Base-by-base conservation (phyloP, 2,888 invertebrate species). In the Deilephila porcellus region DNA sequence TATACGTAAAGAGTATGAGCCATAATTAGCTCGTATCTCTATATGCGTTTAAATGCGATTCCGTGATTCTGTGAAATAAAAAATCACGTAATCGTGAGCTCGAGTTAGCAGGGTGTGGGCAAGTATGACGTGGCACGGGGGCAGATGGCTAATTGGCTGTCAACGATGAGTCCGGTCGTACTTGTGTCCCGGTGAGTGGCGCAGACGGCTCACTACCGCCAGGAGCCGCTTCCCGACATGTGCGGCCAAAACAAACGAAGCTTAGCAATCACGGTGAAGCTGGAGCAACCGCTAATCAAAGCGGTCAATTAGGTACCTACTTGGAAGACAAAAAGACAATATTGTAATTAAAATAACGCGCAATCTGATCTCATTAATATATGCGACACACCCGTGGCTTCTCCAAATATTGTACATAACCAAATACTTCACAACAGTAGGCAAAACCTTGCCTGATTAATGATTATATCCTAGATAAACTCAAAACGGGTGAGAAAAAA, bases 111-210 rank as follows among this genome's bases (percentile, higher is more conserved):
- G 84, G 86, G 85, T 79, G 79, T 75, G 82, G 75, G 80, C 45
- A 17, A 37, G 83, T 77, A 64, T 74, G 70, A 53, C 67, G 53
- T 82, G 82, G 83, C 81, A 83, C 79, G 83, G 84, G 89, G 90
- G 87, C 84, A 87, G 76, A 84, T 81, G 89, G 90, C 88, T 94
- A 94, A 94, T 94, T 94, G 94, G 92, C 87, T 94, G 94, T 94
- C 94, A 93, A 88, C 89, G 88, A 89, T 88, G 90, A 91, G 91
- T 85, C 88, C 91, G 88, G 88, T 86, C 85, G 83, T 82, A 79
- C 83, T 84, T 80, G 78, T 80, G 79, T 82, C 80, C 85, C 80
- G 82, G 78, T 79, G 86, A 87, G 86, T 87, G 86, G 82, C 82
- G 83, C 81, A 78, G 84, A 85, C 80, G 84, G 81, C 77, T 83